Evolutionary conservation across 2,888 invertebrate genomes (phyloP).

Genomic region (Clepsis dumicolana): DNA sequence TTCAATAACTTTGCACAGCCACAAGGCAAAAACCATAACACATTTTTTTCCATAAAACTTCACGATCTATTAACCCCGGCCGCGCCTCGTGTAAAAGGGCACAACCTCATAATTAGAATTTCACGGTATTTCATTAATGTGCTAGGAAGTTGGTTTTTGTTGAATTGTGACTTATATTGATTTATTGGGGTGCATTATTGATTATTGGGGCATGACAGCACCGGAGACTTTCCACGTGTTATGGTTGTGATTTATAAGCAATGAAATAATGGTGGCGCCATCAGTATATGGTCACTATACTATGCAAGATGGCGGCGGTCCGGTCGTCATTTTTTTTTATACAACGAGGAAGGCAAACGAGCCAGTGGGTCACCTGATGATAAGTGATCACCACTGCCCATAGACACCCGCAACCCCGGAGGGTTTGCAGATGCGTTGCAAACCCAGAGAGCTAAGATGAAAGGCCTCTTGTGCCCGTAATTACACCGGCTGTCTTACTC

Average conservation of each 20-base stretch:
- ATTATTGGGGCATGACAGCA: neutral
- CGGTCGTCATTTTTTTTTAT: no score
- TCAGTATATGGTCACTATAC: neutral
- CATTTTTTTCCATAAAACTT: constrained; percentile 1
- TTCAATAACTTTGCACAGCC: neutral
- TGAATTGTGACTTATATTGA: constrained; percentile 8
- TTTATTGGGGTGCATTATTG: constrained; percentile 24
- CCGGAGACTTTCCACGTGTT: constrained; percentile 21
- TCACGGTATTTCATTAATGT: constrained; percentile 41
- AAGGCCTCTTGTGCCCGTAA: no score
- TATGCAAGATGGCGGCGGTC: no score
- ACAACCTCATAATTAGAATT: constrained; percentile 33
- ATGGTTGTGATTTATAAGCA: neutral
- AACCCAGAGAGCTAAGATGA: no score
- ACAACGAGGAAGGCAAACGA: no score
- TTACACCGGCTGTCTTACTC: no score
- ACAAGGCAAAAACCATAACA: constrained; percentile 1
- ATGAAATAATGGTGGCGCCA: neutral
- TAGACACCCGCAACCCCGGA: no score
- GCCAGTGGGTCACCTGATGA: no score
- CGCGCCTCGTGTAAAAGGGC: constrained; percentile 22
- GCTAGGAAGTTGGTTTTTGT: constrained; percentile 30
- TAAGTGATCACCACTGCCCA: no score
- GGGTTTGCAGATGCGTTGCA: no score
- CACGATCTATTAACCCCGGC: constrained; percentile 12